Base-by-base conservation (phyloP, 2,888 invertebrate species). In the Apotomis turbidana region DNA sequence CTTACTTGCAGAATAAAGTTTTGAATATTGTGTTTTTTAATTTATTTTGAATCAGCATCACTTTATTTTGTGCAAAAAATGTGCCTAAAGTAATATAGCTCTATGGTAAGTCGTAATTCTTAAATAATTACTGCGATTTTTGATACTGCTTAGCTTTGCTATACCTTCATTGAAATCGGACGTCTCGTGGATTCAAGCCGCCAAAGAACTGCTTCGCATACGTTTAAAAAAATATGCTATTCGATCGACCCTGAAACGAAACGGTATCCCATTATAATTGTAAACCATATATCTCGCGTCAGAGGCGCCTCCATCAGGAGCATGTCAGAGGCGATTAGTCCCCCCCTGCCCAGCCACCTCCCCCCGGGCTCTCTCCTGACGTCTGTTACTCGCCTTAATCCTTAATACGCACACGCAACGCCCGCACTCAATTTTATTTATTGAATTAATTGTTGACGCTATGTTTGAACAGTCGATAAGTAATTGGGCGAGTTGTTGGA, bases 291-390 rank as follows among this genome's bases (percentile, higher is more conserved):
- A 68, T 63, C 62, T 58, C 54, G 68, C 13, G 68, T 52, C 68
- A 73, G 75, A 76, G 75, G 72, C 78, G 75, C 74, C 78, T 78
- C 79, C 77, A 86, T 88, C 88, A 87, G 87, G 84, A 83, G 80
- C 86, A 79, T 87, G 88, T 88, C 89, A 87, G 84, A 82, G 75
- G 82, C 87, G 89, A 89, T 90, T 90, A 90, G 79, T 83, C 81
- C 82, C 79, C 77, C 76, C 68, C 72, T 44, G 58, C 72, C 27
- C 27, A 2, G 27, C 82, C 79, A 77, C 76, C 69, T 73, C 27
- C 2, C 15, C 15, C 27, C 27, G 27, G 27, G 27, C 27, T 27
- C 27, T 27, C 27, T 27, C 27, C 1, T 75, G 74, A 77, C 78
- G 78, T 81, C 79, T 83, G 80, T 70, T 78, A 77, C 79, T 79